Percentiles rank a stretch among this genome's conserved stretches.
Evolutionary conservation across 2,888 invertebrate genomes (phyloP).

Genomic region (Oscheius sp.): DNA sequence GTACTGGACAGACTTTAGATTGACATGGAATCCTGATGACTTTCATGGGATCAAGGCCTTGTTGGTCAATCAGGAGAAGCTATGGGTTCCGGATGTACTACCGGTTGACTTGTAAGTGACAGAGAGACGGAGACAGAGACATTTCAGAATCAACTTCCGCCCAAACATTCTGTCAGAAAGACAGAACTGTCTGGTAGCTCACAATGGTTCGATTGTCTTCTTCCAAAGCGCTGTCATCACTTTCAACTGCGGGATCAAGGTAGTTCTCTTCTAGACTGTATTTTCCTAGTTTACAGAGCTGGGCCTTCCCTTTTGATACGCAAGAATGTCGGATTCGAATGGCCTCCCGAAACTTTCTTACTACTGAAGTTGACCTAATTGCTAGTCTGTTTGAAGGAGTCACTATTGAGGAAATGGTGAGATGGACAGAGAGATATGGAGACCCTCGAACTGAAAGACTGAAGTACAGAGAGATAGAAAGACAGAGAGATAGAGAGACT

Average conservation of each 20-base stretch:
- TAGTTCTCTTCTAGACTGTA: background rate
- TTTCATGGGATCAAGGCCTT: constrained; percentile 1
- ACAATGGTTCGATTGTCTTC: constrained; percentile 10
- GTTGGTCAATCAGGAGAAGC: constrained; percentile 3
- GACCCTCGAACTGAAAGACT: too few species aligned
- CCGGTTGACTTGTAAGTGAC: constrained; percentile 19
- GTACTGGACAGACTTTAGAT: constrained; percentile 18
- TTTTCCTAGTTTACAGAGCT: background rate
- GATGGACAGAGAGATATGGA: too few species aligned
- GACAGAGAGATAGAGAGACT: too few species aligned
- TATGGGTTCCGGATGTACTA: constrained; percentile 14
- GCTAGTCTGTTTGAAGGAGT: background rate
- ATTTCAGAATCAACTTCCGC: constrained; percentile 8
- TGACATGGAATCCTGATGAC: constrained; percentile 9
- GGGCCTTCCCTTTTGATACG: constrained; percentile 32
- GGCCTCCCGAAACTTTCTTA: constrained; percentile 5
- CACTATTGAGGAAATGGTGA: constrained; percentile 8
- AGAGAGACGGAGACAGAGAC: background rate
- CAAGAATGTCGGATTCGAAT: constrained; percentile 25
- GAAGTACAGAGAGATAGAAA: background rate
- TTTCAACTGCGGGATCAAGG: constrained; percentile 18
- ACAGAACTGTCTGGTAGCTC: constrained; percentile 3
- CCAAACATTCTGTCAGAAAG: constrained; percentile 1
- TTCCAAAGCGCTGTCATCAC: constrained; percentile 19
- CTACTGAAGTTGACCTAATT: background rate